phyloP scores from a whole-genome alignment of 2,113 vertebrate genomes.

The Chamaea fasciata region DNA sequence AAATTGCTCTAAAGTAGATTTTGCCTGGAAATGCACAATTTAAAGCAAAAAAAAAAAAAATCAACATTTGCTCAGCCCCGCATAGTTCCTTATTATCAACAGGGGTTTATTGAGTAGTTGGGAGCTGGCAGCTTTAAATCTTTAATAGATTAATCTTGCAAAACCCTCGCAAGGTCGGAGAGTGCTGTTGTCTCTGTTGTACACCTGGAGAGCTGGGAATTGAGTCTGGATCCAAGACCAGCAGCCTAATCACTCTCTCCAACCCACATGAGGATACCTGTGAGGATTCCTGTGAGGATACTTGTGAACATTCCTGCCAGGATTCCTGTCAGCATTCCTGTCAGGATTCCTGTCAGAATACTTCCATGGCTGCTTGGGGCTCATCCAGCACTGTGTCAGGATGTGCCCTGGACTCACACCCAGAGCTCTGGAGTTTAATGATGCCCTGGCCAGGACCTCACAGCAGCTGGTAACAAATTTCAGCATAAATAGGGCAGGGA shows the following conservation, averaged over 20 bases:
- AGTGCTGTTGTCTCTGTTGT: neutral
- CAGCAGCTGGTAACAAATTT: neutral
- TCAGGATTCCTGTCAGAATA: neutral
- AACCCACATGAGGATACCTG: neutral
- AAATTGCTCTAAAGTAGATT: neutral
- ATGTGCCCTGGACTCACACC: neutral
- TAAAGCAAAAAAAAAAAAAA: neutral
- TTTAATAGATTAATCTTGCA: slow-evolving; percentile 42
- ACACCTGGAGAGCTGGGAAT: neutral
- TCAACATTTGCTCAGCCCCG: neutral
- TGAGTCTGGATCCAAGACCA: neutral
- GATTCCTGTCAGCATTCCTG: neutral
- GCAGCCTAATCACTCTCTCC: neutral
- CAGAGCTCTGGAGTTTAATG: neutral
- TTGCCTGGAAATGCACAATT: neutral
- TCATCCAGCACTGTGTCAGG: neutral
- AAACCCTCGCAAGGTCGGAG: neutral
- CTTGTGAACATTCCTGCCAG: neutral
- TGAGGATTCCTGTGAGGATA: neutral
- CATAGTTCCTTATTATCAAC: neutral
- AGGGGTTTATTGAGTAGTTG: slow-evolving; percentile 1
- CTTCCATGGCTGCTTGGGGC: neutral
- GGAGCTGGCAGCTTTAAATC: slow-evolving; percentile 12
- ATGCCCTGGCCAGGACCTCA: neutral
- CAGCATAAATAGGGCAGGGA: neutral